Conservation (phyloP, 2,888 invertebrate species). For the Bellardia pandia region DNA sequence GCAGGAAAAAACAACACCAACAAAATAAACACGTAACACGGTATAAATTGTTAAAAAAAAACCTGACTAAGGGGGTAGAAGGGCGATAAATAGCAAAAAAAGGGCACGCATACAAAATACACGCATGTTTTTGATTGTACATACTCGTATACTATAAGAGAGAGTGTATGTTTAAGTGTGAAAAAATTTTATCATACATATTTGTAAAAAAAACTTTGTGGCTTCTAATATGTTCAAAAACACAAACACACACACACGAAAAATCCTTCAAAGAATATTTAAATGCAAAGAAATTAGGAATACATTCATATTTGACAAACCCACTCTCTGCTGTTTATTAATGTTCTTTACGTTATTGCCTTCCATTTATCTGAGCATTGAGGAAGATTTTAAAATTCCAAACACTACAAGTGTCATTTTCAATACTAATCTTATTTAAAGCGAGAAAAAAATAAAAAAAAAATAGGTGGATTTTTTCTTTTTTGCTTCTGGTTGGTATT, state of each 20-base stretch:
- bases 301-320: conserved; percentile 29
- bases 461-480: neutral
- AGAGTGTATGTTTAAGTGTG: conserved; percentile 40
- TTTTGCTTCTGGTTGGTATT: conserved; percentile 23
- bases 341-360: conserved; percentile 46
- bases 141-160: no score
- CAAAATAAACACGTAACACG: conserved; percentile 69
- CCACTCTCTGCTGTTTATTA: conserved; percentile 9
- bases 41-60: conserved; percentile 34
- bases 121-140: conserved; percentile 32
- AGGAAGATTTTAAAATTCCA: conserved; percentile 80
- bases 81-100: conserved; percentile 40
- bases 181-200: conserved; percentile 33
- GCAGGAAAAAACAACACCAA: conserved; percentile 73
- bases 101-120: conserved; percentile 62
- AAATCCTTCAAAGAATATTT: conserved; percentile 24
- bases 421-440: conserved; percentile 72
- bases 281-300: neutral
- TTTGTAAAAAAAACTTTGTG: conserved; percentile 44
- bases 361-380: neutral
- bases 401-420: conserved; percentile 79
- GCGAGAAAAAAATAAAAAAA: neutral
- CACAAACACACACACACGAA: neutral
- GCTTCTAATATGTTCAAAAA: conserved; percentile 10
- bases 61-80: neutral